phyloP scores from a whole-genome alignment of 2,797 vertebrate genomes.

The Telmatherina bonti region DNA sequence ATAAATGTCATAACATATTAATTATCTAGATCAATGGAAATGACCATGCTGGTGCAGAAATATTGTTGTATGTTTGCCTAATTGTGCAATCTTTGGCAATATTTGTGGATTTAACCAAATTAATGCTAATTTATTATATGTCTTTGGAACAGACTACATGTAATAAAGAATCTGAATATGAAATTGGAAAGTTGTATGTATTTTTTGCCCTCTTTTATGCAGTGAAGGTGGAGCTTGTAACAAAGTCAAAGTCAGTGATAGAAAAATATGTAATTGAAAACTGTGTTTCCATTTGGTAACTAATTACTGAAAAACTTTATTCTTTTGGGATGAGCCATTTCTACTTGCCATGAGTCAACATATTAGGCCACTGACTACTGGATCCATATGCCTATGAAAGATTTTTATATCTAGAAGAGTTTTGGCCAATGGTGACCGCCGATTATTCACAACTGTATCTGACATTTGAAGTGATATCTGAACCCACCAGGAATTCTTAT shows the following conservation, averaged over 20 bases:
- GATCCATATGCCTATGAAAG: too few species aligned
- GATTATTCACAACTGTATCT: too few species aligned
- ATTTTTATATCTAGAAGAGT: too few species aligned
- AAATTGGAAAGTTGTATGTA: not conserved
- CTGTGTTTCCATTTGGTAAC: not conserved
- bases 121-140: too few species aligned
- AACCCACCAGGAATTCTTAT: too few species aligned
- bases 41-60: not conserved
- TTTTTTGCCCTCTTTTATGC: not conserved
- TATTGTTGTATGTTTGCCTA: not conserved
- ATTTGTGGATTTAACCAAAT: too few species aligned
- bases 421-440: too few species aligned
- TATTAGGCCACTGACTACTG: too few species aligned
- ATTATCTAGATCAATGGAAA: not conserved
- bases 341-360: not conserved
- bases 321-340: not conserved
- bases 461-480: too few species aligned
- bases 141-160: not conserved
- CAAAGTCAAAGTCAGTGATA: not conserved
- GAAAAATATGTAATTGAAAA: not conserved
- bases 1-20: constrained; percentile 1
- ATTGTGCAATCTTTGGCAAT: not conserved
- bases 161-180: not conserved
- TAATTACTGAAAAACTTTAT: not conserved
- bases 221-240: not conserved